Percentiles rank a stretch among this genome's conserved stretches.
Evolutionary conservation across 2,797 vertebrate species (phyloP).

Genomic region (Pterois miles): DNA sequence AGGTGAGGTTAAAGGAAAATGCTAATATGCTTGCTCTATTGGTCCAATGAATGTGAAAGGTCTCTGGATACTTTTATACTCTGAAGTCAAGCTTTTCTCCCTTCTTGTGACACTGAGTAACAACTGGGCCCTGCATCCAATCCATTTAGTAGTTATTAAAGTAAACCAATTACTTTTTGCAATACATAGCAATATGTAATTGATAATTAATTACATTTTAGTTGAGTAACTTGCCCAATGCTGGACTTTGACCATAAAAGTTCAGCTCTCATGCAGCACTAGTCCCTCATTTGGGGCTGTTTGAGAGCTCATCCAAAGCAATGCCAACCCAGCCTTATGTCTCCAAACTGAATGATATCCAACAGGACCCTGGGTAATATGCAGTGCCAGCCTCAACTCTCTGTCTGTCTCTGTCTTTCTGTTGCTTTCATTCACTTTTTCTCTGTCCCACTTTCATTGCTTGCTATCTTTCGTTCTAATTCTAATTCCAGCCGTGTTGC

Average conservation of each 20-base stretch:
- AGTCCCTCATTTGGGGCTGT: slow-evolving; percentile 11
- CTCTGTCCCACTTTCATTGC: slow-evolving; percentile 47
- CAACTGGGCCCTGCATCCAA: background rate
- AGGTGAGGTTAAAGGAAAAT: too few species aligned
- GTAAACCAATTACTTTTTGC: background rate
- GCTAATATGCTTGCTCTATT: too few species aligned
- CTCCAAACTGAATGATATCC: slow-evolving; percentile 66
- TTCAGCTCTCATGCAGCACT: slow-evolving; percentile 13
- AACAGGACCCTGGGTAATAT: slow-evolving; percentile 63
- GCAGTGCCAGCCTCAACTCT: slow-evolving; percentile 48
- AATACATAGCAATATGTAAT: background rate
- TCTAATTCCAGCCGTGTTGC: slow-evolving; percentile 38
- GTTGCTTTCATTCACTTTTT: slow-evolving; percentile 36
- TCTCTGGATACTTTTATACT: too few species aligned
- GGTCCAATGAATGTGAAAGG: too few species aligned
- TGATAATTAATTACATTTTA: background rate
- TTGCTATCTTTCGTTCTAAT: slow-evolving; percentile 17
- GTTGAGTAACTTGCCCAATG: background rate
- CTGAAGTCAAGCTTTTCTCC: too few species aligned
- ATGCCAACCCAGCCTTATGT: slow-evolving; percentile 57
- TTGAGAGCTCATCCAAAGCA: slow-evolving; percentile 34
- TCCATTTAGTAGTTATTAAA: background rate
- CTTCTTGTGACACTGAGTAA: background rate
- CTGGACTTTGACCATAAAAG: slow-evolving; percentile 1
- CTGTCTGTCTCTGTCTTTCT: slow-evolving; percentile 27